Conservation (phyloP, 2,113 vertebrate species). For the Rafetus swinhoei region DNA sequence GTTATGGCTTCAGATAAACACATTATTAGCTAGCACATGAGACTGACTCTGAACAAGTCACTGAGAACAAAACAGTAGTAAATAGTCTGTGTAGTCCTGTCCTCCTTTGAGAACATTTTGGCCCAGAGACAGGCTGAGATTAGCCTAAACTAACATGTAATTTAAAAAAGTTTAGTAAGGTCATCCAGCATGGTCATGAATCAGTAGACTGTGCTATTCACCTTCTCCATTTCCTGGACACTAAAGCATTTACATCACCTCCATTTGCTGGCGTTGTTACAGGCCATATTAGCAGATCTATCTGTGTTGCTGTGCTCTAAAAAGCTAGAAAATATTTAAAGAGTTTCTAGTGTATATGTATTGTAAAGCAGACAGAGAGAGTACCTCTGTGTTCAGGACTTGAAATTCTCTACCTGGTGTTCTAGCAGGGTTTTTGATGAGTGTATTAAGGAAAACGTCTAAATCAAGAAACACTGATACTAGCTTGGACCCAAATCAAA, state of each 20-base stretch:
- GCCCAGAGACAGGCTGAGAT: neutral
- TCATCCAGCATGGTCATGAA: neutral
- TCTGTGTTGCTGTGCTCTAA: neutral
- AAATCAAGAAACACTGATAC: neutral
- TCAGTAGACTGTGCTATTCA: neutral
- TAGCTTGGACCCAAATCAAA: neutral
- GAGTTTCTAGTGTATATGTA: fast-evolving
- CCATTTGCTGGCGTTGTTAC: neutral
- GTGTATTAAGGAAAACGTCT: fast-evolving
- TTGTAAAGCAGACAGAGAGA: fast-evolving
- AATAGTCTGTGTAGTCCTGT: slow-evolving; percentile 30
- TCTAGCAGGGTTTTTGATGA: neutral
- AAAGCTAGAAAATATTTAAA: neutral
- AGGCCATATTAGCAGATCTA: neutral
- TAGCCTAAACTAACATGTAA: neutral
- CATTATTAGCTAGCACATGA: slow-evolving; percentile 5
- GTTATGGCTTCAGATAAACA: neutral
- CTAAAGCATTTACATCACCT: neutral
- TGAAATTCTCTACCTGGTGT: neutral
- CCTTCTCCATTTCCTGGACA: neutral
- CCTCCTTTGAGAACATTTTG: neutral
- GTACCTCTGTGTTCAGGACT: neutral
- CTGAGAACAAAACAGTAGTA: neutral
- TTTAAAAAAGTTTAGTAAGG: slow-evolving; percentile 17
- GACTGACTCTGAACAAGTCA: slow-evolving; percentile 10